Percentiles rank a stretch among this genome's conserved stretches.
Conservation (phyloP, 2,797 vertebrate genomes). For the Cossypha niveicapilla region DNA sequence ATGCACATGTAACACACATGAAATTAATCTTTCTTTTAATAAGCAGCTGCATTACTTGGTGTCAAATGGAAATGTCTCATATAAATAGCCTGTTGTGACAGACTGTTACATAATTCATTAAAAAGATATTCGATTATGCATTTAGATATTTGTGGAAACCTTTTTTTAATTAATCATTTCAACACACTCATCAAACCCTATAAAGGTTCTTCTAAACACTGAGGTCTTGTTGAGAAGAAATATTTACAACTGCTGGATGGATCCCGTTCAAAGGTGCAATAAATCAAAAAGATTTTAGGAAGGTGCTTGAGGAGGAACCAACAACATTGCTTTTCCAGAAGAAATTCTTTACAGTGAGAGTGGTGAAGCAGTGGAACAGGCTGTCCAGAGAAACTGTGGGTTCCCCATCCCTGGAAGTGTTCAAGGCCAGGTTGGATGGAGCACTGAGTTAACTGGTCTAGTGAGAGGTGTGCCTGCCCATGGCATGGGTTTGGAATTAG, state of each 20-base stretch:
- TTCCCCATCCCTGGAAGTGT: background rate
- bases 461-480: background rate
- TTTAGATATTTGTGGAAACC: constrained; percentile 5
- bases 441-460: background rate
- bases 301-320: background rate
- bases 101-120: constrained; percentile 10
- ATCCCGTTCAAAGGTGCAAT: background rate
- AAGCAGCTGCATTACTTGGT: background rate
- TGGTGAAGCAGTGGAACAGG: background rate
- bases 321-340: background rate
- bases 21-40: constrained; percentile 5
- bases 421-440: background rate
- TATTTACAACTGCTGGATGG: background rate
- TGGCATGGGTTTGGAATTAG: rapidly evolving
- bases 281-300: background rate
- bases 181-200: background rate
- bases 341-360: background rate
- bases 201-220: background rate
- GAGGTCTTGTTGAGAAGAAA: background rate
- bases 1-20: background rate
- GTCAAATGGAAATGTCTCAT: constrained; percentile 16
- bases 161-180: constrained; percentile 3
- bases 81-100: constrained; percentile 23
- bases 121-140: background rate
- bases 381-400: background rate